Percentiles rank a stretch among this genome's conserved stretches.
These are phyloP conservation scores for Capitulum mitella DNA, from an alignment of 2,888 invertebrate genomes.

Conservation along the genomic window DNA sequence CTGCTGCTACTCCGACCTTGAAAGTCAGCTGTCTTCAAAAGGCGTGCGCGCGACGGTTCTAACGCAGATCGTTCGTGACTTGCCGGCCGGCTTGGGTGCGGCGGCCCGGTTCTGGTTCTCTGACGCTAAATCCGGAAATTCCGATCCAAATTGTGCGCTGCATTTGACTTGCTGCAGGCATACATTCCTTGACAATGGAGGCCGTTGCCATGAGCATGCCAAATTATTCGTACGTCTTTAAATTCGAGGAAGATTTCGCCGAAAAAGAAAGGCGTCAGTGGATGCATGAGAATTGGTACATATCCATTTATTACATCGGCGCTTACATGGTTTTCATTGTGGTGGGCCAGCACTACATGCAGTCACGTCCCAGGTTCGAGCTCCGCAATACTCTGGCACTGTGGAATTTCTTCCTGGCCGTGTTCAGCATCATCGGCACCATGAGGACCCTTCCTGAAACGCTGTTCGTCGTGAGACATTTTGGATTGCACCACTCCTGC, in stretches of 20 bases:
- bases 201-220: not conserved
- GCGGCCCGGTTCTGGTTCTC: not conserved
- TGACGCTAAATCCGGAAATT: no score
- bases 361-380: constrained; percentile 79
- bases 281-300: constrained; percentile 96
- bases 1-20: not conserved
- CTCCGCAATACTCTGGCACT: constrained; percentile 74
- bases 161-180: not conserved
- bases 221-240: constrained; percentile 66
- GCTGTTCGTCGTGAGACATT: constrained; percentile 73
- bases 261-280: constrained; percentile 80
- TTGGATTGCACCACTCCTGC: constrained; percentile 90
- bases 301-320: constrained; percentile 80
- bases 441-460: constrained; percentile 86
- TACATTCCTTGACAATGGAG: no score
- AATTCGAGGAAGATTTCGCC: constrained; percentile 90
- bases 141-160: not conserved
- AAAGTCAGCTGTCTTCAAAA: constrained; percentile 22
- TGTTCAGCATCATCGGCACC: constrained; percentile 86
- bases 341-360: constrained; percentile 89
- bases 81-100: not conserved
- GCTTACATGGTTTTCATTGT: constrained; percentile 91
- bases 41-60: not conserved
- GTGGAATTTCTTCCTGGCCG: constrained; percentile 88
- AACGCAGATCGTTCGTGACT: not conserved